Evolutionary conservation across 2,113 vertebrate genomes (phyloP), one percentile per base, ranked within the genome.

Genomic region (Cheilinus undulatus): DNA sequence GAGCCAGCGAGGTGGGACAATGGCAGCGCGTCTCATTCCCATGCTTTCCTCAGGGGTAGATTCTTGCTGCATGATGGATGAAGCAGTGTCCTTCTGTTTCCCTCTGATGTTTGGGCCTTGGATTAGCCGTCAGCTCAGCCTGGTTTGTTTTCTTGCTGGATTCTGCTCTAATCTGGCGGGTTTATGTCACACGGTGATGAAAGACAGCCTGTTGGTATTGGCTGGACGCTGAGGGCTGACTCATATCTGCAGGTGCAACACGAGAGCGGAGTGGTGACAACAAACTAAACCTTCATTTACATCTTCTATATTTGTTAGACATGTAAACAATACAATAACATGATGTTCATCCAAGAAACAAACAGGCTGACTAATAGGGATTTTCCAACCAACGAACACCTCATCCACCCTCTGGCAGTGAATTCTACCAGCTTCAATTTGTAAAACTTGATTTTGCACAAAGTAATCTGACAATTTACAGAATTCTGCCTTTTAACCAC

Each of bases 101-200:
- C 62, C 86, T 92, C 81, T 90, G 86, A 92, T 88, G 81, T 88
- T 86, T 79, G 83, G 80, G 78, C 67, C 82, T 69, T 38, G 87
- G 87, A 90, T 91, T 88, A 92, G 85, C 88, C 86, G 62, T 22
- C 27, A 48, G 84, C 78, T 89, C 89, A 80, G 73, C 59, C 70
- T 69, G 84, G 65, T 86, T 42, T 91, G 86, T 91, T 91, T 90
- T n/a, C n/a, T 88, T 32, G 82, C 86, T 80, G 85, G 86, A 88
- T 87, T 91, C 73, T 22, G 69, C 63, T 86, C 71, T 92, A 88
- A 92, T 84, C 82, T 76, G 27, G 8, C 45, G 69, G 67, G 85
- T 85, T 90, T 88, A 86, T 89, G 86, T 87, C 87, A 85, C 59
- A 72, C 72, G 69, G 88, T 52, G 81, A 91, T 90, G 88, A 94